Evolutionary conservation across 2,797 vertebrate species (phyloP).

Genomic region (Anisognathus igniventris): DNA sequence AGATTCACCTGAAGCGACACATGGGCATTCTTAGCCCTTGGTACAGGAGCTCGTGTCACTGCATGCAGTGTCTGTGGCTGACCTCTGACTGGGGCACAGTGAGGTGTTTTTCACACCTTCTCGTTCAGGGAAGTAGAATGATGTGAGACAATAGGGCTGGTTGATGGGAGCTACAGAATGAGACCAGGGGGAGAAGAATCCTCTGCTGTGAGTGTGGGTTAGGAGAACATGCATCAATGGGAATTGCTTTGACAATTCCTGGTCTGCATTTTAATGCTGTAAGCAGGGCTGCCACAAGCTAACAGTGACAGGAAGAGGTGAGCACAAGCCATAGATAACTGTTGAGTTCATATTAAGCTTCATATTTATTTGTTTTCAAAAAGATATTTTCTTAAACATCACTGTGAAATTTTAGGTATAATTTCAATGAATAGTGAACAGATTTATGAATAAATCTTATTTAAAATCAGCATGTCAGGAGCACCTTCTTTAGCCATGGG

Average conservation of each 20-base stretch:
- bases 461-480: not conserved
- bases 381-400: not conserved
- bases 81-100: not conserved
- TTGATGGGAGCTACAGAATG: not conserved
- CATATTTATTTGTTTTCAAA: not conserved
- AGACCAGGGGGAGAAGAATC: not conserved
- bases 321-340: not conserved
- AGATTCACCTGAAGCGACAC: not conserved
- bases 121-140: not conserved
- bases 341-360: not conserved
- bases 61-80: not conserved
- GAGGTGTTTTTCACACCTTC: not conserved
- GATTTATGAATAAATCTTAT: not conserved
- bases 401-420: not conserved
- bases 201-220: not conserved
- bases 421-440: not conserved
- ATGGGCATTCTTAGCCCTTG: not conserved
- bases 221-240: accelerated
- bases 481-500: not conserved
- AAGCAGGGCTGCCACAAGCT: not conserved
- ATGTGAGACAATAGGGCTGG: not conserved
- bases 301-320: not conserved
- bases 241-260: not conserved
- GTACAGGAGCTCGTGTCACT: not conserved
- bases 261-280: not conserved